These are phyloP conservation scores for Pheosia gnoma DNA, from an alignment of 2,888 invertebrate species.

Conservation along the genomic window DNA sequence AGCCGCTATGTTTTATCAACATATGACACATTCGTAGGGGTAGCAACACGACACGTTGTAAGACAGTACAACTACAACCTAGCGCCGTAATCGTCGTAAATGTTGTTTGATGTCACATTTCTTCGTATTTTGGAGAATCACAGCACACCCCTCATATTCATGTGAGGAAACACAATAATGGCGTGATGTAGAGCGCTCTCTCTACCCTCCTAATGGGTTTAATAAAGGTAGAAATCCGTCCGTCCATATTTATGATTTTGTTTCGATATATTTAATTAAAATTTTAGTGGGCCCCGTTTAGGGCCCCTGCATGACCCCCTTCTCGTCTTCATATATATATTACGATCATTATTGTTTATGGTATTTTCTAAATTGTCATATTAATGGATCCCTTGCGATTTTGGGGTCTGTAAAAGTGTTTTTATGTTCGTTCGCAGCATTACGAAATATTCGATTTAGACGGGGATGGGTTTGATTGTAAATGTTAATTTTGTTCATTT, in stretches of 20 bases:
- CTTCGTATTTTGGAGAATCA: background rate
- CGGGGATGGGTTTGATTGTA: background rate
- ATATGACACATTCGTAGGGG: too few species aligned
- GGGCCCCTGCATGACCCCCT: constrained; percentile 1
- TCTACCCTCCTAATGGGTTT: constrained; percentile 77
- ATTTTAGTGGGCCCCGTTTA: constrained; percentile 59
- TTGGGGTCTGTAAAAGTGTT: background rate
- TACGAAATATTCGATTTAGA: background rate
- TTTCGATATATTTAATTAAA: constrained; percentile 82
- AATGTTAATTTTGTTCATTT: background rate
- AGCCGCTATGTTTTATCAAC: too few species aligned
- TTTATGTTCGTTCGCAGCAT: background rate
- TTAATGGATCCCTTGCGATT: constrained; percentile 2
- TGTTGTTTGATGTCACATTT: too few species aligned
- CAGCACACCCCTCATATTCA: background rate
- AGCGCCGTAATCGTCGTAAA: too few species aligned
- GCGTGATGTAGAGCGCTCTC: constrained; percentile 62
- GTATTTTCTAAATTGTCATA: constrained; percentile 7
- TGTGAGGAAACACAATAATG: constrained; percentile 69
- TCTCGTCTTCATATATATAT: constrained; percentile 4
- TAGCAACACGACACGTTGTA: too few species aligned
- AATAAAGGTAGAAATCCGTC: constrained; percentile 81
- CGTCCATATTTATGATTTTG: constrained; percentile 78
- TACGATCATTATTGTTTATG: constrained; percentile 7
- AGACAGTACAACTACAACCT: too few species aligned